Base-by-base conservation (phyloP, 2,888 invertebrate species). In the Steromphala cineraria region DNA sequence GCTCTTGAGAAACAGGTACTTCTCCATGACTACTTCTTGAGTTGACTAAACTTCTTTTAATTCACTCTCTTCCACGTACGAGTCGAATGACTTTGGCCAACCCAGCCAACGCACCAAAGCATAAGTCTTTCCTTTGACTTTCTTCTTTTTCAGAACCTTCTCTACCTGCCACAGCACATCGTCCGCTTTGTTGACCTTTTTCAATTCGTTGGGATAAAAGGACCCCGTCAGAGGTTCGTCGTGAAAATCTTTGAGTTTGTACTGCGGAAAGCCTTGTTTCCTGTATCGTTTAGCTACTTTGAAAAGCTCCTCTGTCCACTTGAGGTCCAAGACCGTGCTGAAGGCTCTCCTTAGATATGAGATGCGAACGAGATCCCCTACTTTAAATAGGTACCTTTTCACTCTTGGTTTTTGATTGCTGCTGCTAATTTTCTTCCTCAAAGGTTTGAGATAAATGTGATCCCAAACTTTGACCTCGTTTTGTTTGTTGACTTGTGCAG, bases 271-370 rank as follows among this genome's bases (percentile, higher is more conserved):
- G 2, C 31, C 19, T 31, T 74, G 71, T n/a, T 46, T 36, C n/a
- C n/a, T 36, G n/a, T 36, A 40, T 13, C 71, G 71, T 46, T 13
- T 19, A 1, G 71, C 71, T 10, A 74, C 71, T 74, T 74, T 74
- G 19, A 74, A 74, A 17, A 74, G 31, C 71, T 74, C 71, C 40
- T 74, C 71, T n/a, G 71, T 74, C 71, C 71, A 74, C 36, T 46
- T 36, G 40, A 74, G 71, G 10, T 74, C 71, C 10, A 62, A 17
- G 13, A 24, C 24, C 8, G 19, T 46, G 19, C 40, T 40, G 71
- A 74, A 74, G 5, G 71, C n/a, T 74, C 19, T 74, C 71, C 71
- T 36, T 13, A 74, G 71, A 17, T 74, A 74, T 74, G 71, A 74
- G 19, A 74, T 74, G 36, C 40, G 36, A 74, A 74, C 71, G n/a